phyloP scores from a whole-genome alignment of 2,113 vertebrate genomes.

The Platichthys stellatus region DNA sequence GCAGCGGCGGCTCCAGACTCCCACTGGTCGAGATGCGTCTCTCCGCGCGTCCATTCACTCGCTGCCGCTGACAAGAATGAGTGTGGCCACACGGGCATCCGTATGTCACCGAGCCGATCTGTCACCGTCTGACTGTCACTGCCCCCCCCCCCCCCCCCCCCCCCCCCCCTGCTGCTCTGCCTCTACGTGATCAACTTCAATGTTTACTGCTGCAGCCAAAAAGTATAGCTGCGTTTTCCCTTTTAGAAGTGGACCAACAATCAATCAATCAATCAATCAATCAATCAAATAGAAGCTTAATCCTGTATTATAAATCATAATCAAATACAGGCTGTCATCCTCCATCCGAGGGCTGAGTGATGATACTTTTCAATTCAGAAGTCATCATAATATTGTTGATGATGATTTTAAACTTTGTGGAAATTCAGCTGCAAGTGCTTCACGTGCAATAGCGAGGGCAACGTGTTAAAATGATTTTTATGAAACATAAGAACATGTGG shows the following conservation, averaged over 20 bases:
- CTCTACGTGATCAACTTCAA: no score
- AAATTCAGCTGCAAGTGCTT: no score
- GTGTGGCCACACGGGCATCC: constrained; percentile 75
- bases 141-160: no score
- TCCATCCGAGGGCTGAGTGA: background rate
- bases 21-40: constrained; percentile 74
- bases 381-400: background rate
- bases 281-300: background rate
- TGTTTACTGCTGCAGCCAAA: no score
- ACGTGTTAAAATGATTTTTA: no score
- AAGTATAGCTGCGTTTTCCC: no score
- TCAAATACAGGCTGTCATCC: no score
- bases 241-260: background rate
- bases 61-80: constrained; percentile 67
- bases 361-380: background rate
- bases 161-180: no score
- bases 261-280: background rate
- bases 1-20: constrained; percentile 76
- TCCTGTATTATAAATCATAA: no score
- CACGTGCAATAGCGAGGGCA: no score
- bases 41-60: constrained; percentile 70
- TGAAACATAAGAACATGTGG: no score
- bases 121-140: constrained; percentile 28
- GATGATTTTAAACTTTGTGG: no score
- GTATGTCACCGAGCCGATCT: constrained; percentile 71